Evolutionary conservation across 2,888 invertebrate genomes (phyloP).

Genomic region (Leucoptera coffeella): DNA sequence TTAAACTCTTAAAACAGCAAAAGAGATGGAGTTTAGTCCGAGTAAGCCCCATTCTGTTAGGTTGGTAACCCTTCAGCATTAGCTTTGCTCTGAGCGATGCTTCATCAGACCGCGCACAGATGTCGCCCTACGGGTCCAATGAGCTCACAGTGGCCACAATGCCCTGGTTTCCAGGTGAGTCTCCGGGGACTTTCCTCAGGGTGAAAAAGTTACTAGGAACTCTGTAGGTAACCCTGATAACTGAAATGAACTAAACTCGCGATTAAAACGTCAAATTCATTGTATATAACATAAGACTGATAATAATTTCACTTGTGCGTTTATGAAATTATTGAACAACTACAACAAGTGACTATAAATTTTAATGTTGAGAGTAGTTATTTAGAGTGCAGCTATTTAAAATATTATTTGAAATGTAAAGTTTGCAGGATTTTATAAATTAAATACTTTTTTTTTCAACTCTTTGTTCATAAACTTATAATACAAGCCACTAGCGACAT

Average conservation of each 20-base stretch:
- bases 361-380: too few relatives aligned
- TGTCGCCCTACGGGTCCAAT: slow-evolving; percentile 27
- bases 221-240: slow-evolving; percentile 40
- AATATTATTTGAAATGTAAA: too few relatives aligned
- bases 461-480: too few relatives aligned
- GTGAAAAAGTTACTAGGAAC: slow-evolving; percentile 21
- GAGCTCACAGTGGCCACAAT: slow-evolving; percentile 23
- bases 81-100: slow-evolving; percentile 48
- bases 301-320: too few relatives aligned
- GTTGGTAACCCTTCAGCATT: slow-evolving; percentile 22
- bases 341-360: too few relatives aligned
- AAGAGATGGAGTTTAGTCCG: slow-evolving; percentile 21
- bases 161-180: slow-evolving; percentile 39
- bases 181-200: slow-evolving; percentile 56
- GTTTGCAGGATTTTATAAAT: too few relatives aligned
- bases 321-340: too few relatives aligned
- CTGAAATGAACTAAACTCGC: slow-evolving; percentile 38
- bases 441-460: too few relatives aligned
- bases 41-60: slow-evolving; percentile 53
- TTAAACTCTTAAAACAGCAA: not conserved
- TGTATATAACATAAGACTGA: too few relatives aligned
- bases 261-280: too few relatives aligned
- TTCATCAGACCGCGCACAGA: slow-evolving; percentile 21
- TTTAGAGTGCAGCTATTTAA: too few relatives aligned
- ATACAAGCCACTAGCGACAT: too few relatives aligned